These are phyloP conservation scores for Periophthalmodon schlosseri DNA, from an alignment of 2,113 vertebrate genomes.

Conservation along the genomic window DNA sequence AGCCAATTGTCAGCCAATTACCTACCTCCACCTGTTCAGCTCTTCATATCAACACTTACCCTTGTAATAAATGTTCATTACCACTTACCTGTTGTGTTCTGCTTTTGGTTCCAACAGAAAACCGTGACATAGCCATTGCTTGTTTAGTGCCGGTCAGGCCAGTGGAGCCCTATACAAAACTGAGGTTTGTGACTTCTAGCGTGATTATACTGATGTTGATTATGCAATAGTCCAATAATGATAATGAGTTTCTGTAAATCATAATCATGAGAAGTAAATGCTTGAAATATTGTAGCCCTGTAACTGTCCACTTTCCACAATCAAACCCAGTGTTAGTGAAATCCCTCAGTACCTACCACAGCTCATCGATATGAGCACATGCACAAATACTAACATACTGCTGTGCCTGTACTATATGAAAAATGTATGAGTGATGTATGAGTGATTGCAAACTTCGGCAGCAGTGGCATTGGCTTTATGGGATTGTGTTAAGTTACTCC, in stretches of 20 bases:
- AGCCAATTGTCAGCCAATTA: too few species aligned
- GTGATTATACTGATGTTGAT: background rate
- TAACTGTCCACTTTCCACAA: background rate
- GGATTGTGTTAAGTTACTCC: conserved; percentile 1
- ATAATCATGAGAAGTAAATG: background rate
- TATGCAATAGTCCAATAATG: background rate
- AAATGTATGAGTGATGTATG: background rate
- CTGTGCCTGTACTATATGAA: background rate
- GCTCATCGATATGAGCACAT: background rate
- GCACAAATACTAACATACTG: background rate
- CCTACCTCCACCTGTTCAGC: too few species aligned
- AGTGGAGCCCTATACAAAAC: too few species aligned
- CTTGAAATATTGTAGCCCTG: background rate
- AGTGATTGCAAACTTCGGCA: background rate
- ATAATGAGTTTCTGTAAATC: background rate
- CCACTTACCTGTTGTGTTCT: too few species aligned
- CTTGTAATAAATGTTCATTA: too few species aligned
- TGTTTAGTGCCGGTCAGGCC: too few species aligned
- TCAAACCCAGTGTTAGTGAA: background rate
- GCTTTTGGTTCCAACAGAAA: too few species aligned
- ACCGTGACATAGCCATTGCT: too few species aligned
- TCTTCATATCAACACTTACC: too few species aligned
- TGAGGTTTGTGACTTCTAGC: too few species aligned
- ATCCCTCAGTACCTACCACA: background rate
- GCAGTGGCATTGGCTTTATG: background rate